Percentiles rank a stretch among this genome's conserved stretches.
These are phyloP conservation scores for Dryadula phaetusa DNA, from an alignment of 2,888 invertebrate genomes.

Conservation along the genomic window DNA sequence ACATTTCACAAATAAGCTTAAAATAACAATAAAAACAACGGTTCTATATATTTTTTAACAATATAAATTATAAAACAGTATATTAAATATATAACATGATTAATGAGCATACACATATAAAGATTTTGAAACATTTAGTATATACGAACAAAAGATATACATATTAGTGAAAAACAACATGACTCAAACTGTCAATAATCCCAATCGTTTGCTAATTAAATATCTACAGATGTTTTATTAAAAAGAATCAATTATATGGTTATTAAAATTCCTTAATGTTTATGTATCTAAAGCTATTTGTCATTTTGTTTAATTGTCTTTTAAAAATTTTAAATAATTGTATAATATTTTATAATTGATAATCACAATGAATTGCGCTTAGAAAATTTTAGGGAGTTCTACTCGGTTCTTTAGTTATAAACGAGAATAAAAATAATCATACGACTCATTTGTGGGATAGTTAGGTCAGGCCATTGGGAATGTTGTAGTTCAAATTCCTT, in stretches of 20 bases:
- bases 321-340: background rate
- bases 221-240: background rate
- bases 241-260: constrained; percentile 8
- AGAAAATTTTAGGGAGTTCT: too few species aligned
- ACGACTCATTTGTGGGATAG: too few species aligned
- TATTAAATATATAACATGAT: too few species aligned
- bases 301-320: background rate
- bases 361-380: too few species aligned
- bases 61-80: too few species aligned
- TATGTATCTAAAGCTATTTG: background rate
- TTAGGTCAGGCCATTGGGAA: too few species aligned
- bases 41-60: background rate
- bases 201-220: background rate
- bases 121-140: too few species aligned
- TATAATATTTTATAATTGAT: background rate
- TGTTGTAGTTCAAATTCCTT: too few species aligned
- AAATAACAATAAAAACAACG: background rate
- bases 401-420: too few species aligned
- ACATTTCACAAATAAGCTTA: background rate
- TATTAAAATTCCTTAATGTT: background rate
- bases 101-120: too few species aligned
- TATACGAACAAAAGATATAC: too few species aligned
- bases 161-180: background rate
- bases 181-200: background rate
- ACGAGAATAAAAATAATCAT: too few species aligned